A percentile compares a stretch with the other conserved stretches of the same genome.
Conservation (phyloP, 2,888 invertebrate genomes). For the Chloromyia formosa region DNA sequence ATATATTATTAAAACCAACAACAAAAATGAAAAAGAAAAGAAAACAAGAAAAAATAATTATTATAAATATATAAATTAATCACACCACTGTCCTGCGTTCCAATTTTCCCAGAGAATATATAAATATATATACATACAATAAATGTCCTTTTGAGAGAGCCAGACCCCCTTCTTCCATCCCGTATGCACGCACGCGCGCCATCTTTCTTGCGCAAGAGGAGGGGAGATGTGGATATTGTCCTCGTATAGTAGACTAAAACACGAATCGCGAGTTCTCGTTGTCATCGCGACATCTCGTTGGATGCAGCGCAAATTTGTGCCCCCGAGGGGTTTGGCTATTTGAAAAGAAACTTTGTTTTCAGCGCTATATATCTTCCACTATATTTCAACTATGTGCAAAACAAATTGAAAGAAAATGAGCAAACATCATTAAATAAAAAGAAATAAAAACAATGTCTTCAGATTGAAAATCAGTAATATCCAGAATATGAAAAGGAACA, state of each 20-base stretch:
- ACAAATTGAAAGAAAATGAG: not conserved
- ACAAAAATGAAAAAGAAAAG: no score
- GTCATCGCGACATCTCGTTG: no score
- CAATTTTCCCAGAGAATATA: slow-evolving; percentile 37
- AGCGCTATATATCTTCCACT: slow-evolving; percentile 27
- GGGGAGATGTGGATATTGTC: no score
- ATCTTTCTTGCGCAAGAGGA: no score
- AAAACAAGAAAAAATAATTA: slow-evolving; percentile 55
- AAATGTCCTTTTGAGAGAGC: no score
- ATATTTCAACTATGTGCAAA: slow-evolving; percentile 26
- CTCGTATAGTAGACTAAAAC: no score
- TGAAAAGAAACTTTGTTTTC: slow-evolving; percentile 18
- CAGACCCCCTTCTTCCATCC: no score
- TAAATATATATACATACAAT: not conserved
- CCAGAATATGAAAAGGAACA: no score
- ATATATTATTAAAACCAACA: slow-evolving; percentile 51
- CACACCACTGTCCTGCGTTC: slow-evolving; percentile 48
- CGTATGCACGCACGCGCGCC: no score
- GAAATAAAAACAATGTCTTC: slow-evolving; percentile 8
- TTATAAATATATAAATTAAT: slow-evolving; percentile 67
- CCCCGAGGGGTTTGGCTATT: not conserved
- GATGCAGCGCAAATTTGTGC: not conserved
- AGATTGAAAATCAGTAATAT: slow-evolving; percentile 12
- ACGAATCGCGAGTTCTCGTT: no score
- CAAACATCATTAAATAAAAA: no score